Conservation (phyloP, 2,113 vertebrate genomes). For the Cyprinodon tularosa region DNA sequence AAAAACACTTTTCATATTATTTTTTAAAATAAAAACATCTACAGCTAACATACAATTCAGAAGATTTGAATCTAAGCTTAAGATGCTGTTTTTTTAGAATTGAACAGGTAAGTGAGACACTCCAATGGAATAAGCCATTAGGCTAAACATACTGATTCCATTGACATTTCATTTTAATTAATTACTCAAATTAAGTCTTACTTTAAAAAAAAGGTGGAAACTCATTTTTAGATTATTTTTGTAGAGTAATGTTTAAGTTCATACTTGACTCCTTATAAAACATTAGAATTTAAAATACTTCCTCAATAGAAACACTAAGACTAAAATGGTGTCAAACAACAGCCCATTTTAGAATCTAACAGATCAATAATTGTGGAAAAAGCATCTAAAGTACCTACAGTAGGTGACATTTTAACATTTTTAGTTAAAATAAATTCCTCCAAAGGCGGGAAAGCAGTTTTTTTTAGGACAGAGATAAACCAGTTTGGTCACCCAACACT, state of each 20-base stretch:
- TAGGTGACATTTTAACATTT: slow-evolving; percentile 39
- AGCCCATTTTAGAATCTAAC: not conserved
- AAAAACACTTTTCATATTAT: not conserved
- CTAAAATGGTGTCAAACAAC: not conserved
- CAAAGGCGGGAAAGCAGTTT: slow-evolving; percentile 28
- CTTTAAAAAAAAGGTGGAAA: no score
- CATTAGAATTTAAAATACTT: not conserved
- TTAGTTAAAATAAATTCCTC: not conserved
- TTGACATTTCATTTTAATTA: no score
- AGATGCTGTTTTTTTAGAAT: no score
- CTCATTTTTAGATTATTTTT: no score
- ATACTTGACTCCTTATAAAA: not conserved
- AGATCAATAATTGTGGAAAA: slow-evolving; percentile 14
- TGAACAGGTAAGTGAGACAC: no score
- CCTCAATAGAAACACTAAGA: not conserved
- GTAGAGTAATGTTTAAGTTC: no score
- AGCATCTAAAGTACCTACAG: slow-evolving; percentile 25
- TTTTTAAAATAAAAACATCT: not conserved
- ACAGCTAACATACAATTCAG: not conserved
- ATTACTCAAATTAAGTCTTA: no score
- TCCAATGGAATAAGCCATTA: no score
- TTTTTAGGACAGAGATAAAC: slow-evolving; percentile 11
- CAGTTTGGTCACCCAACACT: slow-evolving; percentile 41
- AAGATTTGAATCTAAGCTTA: no score
- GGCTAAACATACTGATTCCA: no score